Evolutionary conservation across 2,888 invertebrate species (phyloP).

Genomic region (Toxonevra muliebris): DNA sequence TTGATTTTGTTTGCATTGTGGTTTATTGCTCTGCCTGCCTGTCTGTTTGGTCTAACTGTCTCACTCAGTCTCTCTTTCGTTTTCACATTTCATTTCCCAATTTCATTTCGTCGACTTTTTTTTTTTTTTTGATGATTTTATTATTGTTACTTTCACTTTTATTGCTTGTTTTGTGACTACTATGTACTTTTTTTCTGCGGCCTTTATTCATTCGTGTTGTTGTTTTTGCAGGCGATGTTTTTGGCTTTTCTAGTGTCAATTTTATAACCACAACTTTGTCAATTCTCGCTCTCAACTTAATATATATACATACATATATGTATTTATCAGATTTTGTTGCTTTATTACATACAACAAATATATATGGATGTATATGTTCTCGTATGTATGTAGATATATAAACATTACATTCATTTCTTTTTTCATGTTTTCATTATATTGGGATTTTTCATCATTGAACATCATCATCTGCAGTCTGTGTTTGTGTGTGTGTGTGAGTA

Average conservation of each 20-base stretch:
- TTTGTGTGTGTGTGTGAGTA: slow-evolving; percentile 1
- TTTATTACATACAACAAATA: neutral
- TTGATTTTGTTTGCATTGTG: slow-evolving; percentile 4
- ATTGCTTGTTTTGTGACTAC: slow-evolving; percentile 2
- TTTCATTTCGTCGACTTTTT: neutral
- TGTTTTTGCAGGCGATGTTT: neutral
- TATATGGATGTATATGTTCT: neutral
- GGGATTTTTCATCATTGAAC: neutral
- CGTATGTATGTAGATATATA: neutral
- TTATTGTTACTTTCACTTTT: slow-evolving; percentile 1
- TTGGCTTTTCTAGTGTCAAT: neutral
- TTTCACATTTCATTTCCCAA: neutral
- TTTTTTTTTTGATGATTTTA: neutral
- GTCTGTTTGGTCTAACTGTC: neutral
- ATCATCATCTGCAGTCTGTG: neutral
- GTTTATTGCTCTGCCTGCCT: neutral
- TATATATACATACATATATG: neutral
- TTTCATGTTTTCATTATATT: slow-evolving; percentile 4
- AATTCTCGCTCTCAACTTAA: neutral
- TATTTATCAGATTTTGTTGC: neutral
- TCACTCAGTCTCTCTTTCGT: neutral
- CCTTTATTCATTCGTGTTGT: neutral
- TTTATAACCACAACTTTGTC: neutral
- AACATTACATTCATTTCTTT: neutral
- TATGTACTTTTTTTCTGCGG: neutral